Evolutionary conservation across 2,113 vertebrate genomes (phyloP), one percentile per base, ranked within the genome.

Genomic region (Protobothrops flavoviridis): DNA sequence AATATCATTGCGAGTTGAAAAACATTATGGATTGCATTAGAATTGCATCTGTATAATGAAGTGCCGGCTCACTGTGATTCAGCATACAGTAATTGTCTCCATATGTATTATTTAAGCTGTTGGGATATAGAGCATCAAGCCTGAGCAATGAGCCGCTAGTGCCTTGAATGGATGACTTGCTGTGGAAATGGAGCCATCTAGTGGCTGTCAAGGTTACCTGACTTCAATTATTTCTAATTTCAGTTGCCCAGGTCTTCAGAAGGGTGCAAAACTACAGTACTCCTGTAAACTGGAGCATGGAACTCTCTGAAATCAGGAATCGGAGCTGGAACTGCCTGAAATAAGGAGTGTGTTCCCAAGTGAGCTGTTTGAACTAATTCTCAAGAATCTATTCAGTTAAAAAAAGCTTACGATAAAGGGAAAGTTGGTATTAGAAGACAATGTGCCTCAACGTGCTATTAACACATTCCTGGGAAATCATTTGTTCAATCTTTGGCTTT

Each of bases 121-220:
- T 55, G 11, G 52, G 26, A 48, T 26, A 69, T 69, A 26, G 24
- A 81, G 55, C 43, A 87, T 61, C 12, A 43, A 56, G 26, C 17
- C 45, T 55, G n/a, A 50, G 33, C 10, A n/a, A 50, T 10, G 17
- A 23, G 55, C 55, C 1, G 43, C 74, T 39, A 50, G 48, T 64
- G 92, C 12, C 50, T 90, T 52, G 20, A 89, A 53, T 43, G 23
- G 53, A 81, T 43, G 87, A 57, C 43, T 50, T 90, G 29, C 43
- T 23, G 8, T 53, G 92, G 26, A 90, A 87, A 93, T 64, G 23
- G 81, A 6, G 92, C 92, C 92, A 90, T 48, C 92, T 93, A 90
- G 92, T 64, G 92, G 92, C 53, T 87, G 5, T 23, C n/a, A 53
- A 12, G 50, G 59, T 59, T 12, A 33, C 52, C 8, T 17, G 17